Evolutionary conservation across 2,888 invertebrate species (phyloP).

Genomic region (Dicycla oo): DNA sequence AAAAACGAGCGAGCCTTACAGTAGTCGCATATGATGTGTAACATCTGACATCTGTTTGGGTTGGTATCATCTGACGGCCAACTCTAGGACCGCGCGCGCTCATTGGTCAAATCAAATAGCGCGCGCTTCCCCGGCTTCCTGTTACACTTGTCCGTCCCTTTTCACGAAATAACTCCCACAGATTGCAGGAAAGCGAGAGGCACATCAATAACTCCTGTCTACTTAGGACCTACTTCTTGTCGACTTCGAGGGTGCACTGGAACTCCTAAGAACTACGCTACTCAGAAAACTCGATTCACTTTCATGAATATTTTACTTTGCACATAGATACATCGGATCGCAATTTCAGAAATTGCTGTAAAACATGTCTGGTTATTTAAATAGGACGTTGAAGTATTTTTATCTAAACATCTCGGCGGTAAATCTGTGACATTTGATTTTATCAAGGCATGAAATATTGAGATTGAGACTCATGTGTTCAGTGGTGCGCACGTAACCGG

Average conservation of each 20-base stretch:
- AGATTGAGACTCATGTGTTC: not conserved
- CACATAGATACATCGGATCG: not conserved
- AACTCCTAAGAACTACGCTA: not conserved
- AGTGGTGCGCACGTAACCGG: slow-evolving; percentile 16
- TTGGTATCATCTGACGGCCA: too few relatives aligned
- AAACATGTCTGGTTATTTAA: slow-evolving; percentile 13
- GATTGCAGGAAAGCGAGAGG: too few relatives aligned
- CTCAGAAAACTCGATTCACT: slow-evolving; percentile 39
- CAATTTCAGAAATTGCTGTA: slow-evolving; percentile 17
- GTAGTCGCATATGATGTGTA: too few relatives aligned
- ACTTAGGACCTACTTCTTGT: slow-evolving; percentile 1
- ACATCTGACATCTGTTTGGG: too few relatives aligned
- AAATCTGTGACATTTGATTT: slow-evolving; percentile 19
- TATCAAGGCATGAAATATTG: slow-evolving; percentile 25
- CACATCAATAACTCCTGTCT: not conserved
- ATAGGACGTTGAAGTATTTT: slow-evolving; percentile 46
- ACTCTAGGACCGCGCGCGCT: too few relatives aligned
- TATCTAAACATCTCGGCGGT: slow-evolving; percentile 21
- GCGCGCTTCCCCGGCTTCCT: too few relatives aligned
- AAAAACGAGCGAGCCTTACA: too few relatives aligned
- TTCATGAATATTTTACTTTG: slow-evolving; percentile 18
- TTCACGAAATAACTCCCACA: too few relatives aligned
- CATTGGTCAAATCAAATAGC: too few relatives aligned
- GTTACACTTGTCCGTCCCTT: too few relatives aligned
- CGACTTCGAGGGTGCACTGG: not conserved